These are phyloP conservation scores for Orthonevra nobilis DNA, from an alignment of 2,888 invertebrate species.

Conservation along the genomic window DNA sequence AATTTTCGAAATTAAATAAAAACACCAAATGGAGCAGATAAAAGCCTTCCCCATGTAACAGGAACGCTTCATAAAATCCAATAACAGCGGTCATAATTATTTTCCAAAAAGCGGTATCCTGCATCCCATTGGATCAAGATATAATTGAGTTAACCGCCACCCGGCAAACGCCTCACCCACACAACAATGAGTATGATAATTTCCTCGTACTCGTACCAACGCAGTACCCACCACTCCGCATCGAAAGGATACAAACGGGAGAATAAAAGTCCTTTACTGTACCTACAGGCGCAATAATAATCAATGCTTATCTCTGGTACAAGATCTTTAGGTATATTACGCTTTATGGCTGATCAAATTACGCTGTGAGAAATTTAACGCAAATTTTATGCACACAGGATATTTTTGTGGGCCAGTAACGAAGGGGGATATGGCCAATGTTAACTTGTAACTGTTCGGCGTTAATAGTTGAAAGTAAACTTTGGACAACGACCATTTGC, in stretches of 20 bases:
- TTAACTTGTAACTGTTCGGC: not conserved
- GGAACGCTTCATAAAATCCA: slow-evolving; percentile 18
- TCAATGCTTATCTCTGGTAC: slow-evolving; percentile 40
- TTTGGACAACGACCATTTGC: slow-evolving; percentile 19
- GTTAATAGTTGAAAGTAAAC: slow-evolving; percentile 33
- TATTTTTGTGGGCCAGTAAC: not conserved
- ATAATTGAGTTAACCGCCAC: slow-evolving; percentile 34
- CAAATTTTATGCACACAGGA: slow-evolving; percentile 36
- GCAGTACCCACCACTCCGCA: not conserved
- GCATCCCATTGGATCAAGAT: slow-evolving; percentile 9
- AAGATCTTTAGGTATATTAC: slow-evolving; percentile 20
- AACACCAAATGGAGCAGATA: not conserved
- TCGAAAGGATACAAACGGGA: not conserved
- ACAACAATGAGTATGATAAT: not conserved
- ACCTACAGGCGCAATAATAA: slow-evolving; percentile 18
- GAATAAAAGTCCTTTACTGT: not conserved
- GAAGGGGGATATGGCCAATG: slow-evolving; percentile 6
- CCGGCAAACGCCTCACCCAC: not conserved
- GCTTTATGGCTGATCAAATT: slow-evolving; percentile 43
- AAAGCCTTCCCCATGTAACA: not conserved
- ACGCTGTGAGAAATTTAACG: slow-evolving; percentile 40
- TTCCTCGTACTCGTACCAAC: not conserved
- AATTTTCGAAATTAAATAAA: slow-evolving; percentile 11
- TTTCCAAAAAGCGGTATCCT: slow-evolving; percentile 2
- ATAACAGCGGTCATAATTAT: not conserved